Evolutionary conservation across 1,140 invertebrate species (phyloP).

Genomic region (Lepidurus couesii): DNA sequence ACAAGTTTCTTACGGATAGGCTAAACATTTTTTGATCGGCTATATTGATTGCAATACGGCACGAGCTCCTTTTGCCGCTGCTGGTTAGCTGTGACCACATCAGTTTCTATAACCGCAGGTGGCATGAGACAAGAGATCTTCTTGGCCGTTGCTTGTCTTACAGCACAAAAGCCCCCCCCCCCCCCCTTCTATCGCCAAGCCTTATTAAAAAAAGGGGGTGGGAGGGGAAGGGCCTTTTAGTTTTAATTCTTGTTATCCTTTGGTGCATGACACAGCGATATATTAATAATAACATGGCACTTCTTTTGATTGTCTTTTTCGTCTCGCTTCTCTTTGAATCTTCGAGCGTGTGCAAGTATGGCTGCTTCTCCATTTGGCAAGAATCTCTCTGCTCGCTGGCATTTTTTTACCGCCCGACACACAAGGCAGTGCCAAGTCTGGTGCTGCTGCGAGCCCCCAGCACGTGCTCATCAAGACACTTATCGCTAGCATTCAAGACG

Average conservation of each 20-base stretch:
- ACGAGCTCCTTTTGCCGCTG: background rate
- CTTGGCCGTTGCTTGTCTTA: background rate
- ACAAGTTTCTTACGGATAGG: background rate
- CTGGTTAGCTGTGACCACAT: background rate
- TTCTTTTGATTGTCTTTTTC: background rate
- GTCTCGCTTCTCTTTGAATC: no score
- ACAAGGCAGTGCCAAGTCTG: background rate
- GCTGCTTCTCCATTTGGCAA: no score
- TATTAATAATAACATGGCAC: conserved; percentile 16
- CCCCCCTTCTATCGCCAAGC: background rate
- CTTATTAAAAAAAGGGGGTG: no score
- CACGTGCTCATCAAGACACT: conserved; percentile 8
- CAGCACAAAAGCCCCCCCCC: background rate
- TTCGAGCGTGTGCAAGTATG: no score
- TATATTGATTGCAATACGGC: background rate
- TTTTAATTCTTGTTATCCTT: background rate
- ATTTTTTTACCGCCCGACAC: no score
- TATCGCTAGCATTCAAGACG: background rate
- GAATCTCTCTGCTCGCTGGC: no score
- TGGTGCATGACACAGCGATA: background rate
- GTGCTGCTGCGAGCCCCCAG: background rate
- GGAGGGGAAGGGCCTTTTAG: background rate
- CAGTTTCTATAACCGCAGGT: conserved; percentile 21
- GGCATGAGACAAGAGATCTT: background rate
- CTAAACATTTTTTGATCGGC: background rate